Base-by-base conservation (phyloP, 1,140 invertebrate species). In the Holotrichia oblita region DNA sequence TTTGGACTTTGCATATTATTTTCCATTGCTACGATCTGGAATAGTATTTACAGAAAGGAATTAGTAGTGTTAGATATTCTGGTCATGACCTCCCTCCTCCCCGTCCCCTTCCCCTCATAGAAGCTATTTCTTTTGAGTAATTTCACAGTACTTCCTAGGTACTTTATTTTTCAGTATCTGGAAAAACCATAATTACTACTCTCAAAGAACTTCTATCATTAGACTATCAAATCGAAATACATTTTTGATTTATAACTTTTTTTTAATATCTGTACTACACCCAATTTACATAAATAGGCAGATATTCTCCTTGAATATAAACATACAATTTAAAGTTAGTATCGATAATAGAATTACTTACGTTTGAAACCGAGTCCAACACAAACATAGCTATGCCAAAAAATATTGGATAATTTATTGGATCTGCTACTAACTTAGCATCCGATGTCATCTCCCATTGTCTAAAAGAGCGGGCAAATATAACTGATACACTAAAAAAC, bases 1-100 rank as follows among this genome's bases (percentile, higher is more conserved):
- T 74, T 42, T 44, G 73, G 73, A 42, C 1, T 7, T 14, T 20
- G 73, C 73, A 74, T 74, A 10, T 74, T 74, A 6, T 74, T 40
- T 41, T 74, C 73, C n/a, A 44, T 74, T 10, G 17, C 73, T 42
- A 74, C 40, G 17, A 74, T 34, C 34, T 74, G 40, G 22, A 72
- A 72, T 12, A 4, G 4, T 34, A 34, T 34, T 34, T 69, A 69
- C n/a, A 48, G 2, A 48, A 48, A 2, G 2, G 2, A 17, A 14
- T 48, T 48, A 48, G 7, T 34, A 34, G 4, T 2, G 27, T 34
- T 34, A n/a, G n/a, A n/a, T n/a, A n/a, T n/a, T n/a, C n/a, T n/a
- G n/a, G n/a, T n/a, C n/a, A n/a, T n/a, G n/a, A n/a, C n/a, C n/a
- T n/a, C n/a, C n/a, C n/a, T n/a, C n/a, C n/a, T n/a, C n/a, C n/a